Percentiles rank a stretch among this genome's conserved stretches.
These are phyloP conservation scores for Zaprionus lachaisei DNA, from an alignment of 1,140 invertebrate genomes.

Conservation along the genomic window DNA sequence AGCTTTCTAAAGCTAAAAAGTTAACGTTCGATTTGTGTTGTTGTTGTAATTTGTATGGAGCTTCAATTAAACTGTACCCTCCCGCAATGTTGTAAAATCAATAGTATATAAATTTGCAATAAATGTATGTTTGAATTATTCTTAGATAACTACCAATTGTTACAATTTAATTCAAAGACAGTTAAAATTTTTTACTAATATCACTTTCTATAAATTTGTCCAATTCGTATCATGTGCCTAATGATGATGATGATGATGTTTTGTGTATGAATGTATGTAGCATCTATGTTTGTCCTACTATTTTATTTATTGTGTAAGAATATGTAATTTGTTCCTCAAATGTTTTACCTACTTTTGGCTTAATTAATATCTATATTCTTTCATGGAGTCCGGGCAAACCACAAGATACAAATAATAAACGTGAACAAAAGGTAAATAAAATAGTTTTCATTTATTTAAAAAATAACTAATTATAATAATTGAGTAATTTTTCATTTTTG, in stretches of 20 bases:
- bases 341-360: constrained; percentile 45
- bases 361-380: constrained; percentile 16
- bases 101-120: constrained; percentile 64
- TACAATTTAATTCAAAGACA: constrained; percentile 69
- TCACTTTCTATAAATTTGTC: constrained; percentile 78
- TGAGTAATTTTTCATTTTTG: constrained; percentile 70
- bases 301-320: constrained; percentile 18
- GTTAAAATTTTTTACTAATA: constrained; percentile 80
- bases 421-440: constrained; percentile 46
- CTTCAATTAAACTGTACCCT: constrained; percentile 23
- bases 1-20: constrained; percentile 74
- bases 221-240: constrained; percentile 62
- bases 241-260: constrained; percentile 50
- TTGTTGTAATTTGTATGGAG: constrained; percentile 29
- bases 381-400: neutral
- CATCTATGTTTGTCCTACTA: constrained; percentile 13
- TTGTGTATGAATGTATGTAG: constrained; percentile 36
- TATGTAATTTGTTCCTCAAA: constrained; percentile 53
- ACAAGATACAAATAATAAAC: constrained; percentile 24
- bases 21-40: constrained; percentile 78
- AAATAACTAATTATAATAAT: constrained; percentile 71
- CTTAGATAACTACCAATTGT: constrained; percentile 76
- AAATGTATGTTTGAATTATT: constrained; percentile 20
- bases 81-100: constrained; percentile 53
- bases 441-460: constrained; percentile 77